Evolutionary conservation across 1,140 invertebrate species (phyloP).

Genomic region (Calycopis cecrops): DNA sequence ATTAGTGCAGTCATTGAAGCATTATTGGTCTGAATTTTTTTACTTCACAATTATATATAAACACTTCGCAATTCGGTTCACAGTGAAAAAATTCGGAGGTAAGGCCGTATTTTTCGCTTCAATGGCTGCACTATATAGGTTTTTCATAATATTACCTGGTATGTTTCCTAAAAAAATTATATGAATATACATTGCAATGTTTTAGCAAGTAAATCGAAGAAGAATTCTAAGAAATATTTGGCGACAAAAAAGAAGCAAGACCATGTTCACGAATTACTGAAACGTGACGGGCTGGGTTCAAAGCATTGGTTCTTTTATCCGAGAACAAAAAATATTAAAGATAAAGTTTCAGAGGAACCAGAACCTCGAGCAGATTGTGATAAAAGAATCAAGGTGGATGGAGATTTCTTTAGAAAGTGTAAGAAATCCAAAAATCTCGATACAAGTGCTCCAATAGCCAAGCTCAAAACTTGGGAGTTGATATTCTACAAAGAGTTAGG

Average conservation of each 20-base stretch:
- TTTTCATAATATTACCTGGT: too few relatives aligned
- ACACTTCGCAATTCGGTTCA: too few relatives aligned
- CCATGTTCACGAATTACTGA: constrained; percentile 51
- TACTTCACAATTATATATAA: too few relatives aligned
- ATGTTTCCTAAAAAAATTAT: too few relatives aligned
- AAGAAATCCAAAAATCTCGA: constrained; percentile 51
- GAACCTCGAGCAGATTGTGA: constrained; percentile 40
- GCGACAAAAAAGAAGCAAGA: constrained; percentile 60
- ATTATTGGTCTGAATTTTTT: too few relatives aligned
- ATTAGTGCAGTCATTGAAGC: too few relatives aligned
- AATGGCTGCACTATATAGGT: too few relatives aligned
- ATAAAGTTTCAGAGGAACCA: constrained; percentile 17
- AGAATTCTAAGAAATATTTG: constrained; percentile 50
- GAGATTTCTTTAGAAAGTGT: constrained; percentile 57
- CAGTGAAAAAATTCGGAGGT: too few relatives aligned
- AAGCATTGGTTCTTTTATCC: constrained; percentile 60
- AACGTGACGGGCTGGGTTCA: constrained; percentile 54
- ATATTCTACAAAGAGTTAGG: constrained; percentile 63
- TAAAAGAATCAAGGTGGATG: constrained; percentile 52
- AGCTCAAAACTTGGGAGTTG: constrained; percentile 61
- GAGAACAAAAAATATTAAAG: constrained; percentile 24
- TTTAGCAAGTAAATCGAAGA: too few relatives aligned
- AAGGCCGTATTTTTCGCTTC: too few relatives aligned
- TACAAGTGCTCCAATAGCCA: constrained; percentile 48
- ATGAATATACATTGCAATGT: too few relatives aligned